phyloP scores from a whole-genome alignment of 1,140 invertebrate genomes.

The Bombus superbus region DNA sequence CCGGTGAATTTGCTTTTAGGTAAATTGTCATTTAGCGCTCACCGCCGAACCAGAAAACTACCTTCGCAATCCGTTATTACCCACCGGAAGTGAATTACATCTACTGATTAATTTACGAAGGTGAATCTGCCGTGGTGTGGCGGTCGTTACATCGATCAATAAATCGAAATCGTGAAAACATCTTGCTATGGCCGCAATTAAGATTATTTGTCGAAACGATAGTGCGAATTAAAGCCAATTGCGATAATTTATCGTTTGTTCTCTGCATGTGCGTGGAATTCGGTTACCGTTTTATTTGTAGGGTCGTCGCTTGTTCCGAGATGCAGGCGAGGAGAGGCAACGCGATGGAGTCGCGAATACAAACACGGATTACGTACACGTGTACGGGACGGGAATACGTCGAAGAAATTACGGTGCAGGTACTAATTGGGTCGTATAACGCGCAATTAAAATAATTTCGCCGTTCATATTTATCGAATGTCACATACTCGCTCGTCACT shows the following conservation, averaged over 20 bases:
- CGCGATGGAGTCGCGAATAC: too few relatives aligned
- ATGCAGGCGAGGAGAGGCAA: too few relatives aligned
- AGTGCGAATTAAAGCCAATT: not conserved
- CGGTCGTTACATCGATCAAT: constrained; percentile 19
- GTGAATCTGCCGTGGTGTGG: not conserved
- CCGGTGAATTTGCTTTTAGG: constrained; percentile 34
- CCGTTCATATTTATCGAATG: not conserved
- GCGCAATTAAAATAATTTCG: constrained; percentile 31
- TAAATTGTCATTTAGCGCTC: constrained; percentile 47
- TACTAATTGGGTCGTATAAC: constrained; percentile 3
- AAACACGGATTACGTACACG: too few relatives aligned
- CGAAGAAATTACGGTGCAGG: not conserved
- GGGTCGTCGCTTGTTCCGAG: too few relatives aligned
- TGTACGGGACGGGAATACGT: not conserved
- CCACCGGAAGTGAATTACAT: constrained; percentile 44
- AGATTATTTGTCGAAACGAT: not conserved
- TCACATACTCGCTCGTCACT: not conserved
- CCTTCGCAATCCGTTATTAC: constrained; percentile 34
- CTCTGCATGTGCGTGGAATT: not conserved
- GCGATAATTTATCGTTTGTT: not conserved
- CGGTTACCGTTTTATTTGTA: too few relatives aligned
- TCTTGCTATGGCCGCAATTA: not conserved
- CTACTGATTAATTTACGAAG: constrained; percentile 63
- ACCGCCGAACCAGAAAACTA: not conserved
- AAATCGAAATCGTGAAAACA: constrained; percentile 29